A percentile compares a stretch with the other conserved stretches of the same genome.
Conservation (phyloP, 2,888 invertebrate species). For the Nomada lathburiana region DNA sequence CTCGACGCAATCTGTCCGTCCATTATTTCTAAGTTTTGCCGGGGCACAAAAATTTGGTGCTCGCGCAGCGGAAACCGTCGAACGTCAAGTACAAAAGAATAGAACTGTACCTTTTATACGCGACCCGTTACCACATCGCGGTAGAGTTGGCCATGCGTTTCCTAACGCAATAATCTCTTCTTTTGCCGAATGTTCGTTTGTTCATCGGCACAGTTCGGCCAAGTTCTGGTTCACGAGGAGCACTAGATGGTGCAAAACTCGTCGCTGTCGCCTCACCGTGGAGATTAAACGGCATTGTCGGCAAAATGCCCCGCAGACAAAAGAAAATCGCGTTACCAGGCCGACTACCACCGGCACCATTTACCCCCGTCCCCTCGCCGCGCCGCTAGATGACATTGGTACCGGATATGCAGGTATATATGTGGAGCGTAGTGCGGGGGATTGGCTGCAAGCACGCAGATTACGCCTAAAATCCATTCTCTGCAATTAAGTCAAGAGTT, state of each 20-base stretch:
- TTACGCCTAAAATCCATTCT: constrained; percentile 79
- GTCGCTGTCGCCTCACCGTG: constrained; percentile 44
- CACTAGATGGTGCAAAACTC: constrained; percentile 19
- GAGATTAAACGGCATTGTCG: constrained; percentile 70
- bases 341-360: constrained; percentile 25
- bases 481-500: constrained; percentile 82
- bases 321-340: constrained; percentile 66
- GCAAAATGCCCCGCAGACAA: constrained; percentile 68
- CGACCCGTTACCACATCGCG: not conserved
- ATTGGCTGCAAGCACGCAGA: constrained; percentile 31
- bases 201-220: constrained; percentile 65
- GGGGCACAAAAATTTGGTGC: too few species aligned
- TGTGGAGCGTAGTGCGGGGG: not conserved
- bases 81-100: not conserved
- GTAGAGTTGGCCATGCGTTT: constrained; percentile 37
- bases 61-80: too few species aligned
- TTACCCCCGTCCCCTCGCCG: constrained; percentile 11
- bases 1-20: too few species aligned
- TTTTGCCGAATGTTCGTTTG: constrained; percentile 51
- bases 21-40: too few species aligned
- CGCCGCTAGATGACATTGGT: constrained; percentile 26
- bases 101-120: not conserved
- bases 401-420: constrained; percentile 12
- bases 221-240: constrained; percentile 42
- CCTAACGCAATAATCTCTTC: constrained; percentile 61